Base-by-base conservation (phyloP, 2,888 invertebrate species). In the Parelbella ahira region DNA sequence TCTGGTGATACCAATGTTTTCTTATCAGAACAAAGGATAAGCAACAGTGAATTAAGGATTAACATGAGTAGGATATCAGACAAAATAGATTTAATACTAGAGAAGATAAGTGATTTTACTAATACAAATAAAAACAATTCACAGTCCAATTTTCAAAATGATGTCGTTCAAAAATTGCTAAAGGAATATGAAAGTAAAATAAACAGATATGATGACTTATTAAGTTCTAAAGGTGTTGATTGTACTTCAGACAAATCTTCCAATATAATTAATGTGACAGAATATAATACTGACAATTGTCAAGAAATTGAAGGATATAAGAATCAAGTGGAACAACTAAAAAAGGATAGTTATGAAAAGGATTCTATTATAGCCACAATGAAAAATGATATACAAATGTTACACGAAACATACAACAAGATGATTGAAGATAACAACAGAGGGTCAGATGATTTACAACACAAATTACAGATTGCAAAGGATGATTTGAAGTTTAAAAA, bases 111-210 rank as follows among this genome's bases (percentile, higher is more conserved):
- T 52, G 42, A 56, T 28, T 37, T 63, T 32, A 55, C 66, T 23
- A 47, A 49, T 19, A 55, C 54, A 50, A 53, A 54, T 18, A 62
- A 47, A 43, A 56, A 30, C 37, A 34, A 32, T 29, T 47, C 27
- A 36, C 25, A 46, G 4, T 48, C 48, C 25, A 53, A 53, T 37
- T 60, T 70, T 42, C 70, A 79, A 50, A 66, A 56, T 50, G 70
- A 71, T 25, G 60, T 84, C 44, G 56, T 72, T 27, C 63, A 71
- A 48, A 86, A 84, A 47, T 56, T 86, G 15, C 49, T 86, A 9
- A 43, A 47, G 28, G 84, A 84, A 58, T 86, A 84, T 76, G 84
- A 86, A 60, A 69, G 56, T 39, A 86, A 82, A 68, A 83, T 84
- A 30, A 75, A 70, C 54, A 42, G 48, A 2, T 82, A 82, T 65